Conservation (phyloP, 2,113 vertebrate genomes). For the Verasper variegatus region DNA sequence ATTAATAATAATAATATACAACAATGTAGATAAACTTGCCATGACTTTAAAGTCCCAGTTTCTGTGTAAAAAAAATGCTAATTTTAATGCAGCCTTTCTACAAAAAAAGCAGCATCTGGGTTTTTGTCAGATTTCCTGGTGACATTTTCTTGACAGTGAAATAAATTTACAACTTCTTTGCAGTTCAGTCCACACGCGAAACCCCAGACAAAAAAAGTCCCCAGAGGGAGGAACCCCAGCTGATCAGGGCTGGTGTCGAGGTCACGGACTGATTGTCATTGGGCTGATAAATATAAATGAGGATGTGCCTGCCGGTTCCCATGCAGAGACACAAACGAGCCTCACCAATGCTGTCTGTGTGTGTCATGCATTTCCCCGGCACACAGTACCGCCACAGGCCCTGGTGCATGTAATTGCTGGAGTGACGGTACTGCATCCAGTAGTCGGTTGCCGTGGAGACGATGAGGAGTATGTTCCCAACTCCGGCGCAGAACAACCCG, state of each 20-base stretch:
- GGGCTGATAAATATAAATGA: conserved; percentile 36
- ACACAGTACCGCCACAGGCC: conserved; percentile 86
- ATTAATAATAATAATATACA: no score
- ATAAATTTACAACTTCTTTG: conserved; percentile 4
- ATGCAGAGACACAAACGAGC: not conserved
- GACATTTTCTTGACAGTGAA: not conserved
- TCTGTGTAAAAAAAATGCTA: not conserved
- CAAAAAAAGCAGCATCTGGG: no score
- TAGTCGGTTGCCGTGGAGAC: conserved; percentile 86
- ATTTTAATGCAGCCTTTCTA: not conserved
- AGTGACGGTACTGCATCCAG: conserved; percentile 86
- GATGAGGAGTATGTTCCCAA: conserved; percentile 84
- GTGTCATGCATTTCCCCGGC: conserved; percentile 83
- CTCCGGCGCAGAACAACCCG: conserved; percentile 84
- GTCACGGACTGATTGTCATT: conserved; percentile 21
- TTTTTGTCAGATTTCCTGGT: not conserved
- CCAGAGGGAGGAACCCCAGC: not conserved
- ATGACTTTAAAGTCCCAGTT: not conserved
- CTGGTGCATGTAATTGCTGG: conserved; percentile 85
- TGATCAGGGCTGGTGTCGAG: not conserved
- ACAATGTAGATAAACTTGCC: not conserved
- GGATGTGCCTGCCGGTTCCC: not conserved
- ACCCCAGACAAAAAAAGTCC: not conserved
- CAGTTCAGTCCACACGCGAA: not conserved
- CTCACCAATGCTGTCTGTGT: conserved; percentile 86